Percentiles rank a stretch among this genome's conserved stretches.
phyloP scores from a whole-genome alignment of 2,888 invertebrate species.

The Drosophila mayaguana region DNA sequence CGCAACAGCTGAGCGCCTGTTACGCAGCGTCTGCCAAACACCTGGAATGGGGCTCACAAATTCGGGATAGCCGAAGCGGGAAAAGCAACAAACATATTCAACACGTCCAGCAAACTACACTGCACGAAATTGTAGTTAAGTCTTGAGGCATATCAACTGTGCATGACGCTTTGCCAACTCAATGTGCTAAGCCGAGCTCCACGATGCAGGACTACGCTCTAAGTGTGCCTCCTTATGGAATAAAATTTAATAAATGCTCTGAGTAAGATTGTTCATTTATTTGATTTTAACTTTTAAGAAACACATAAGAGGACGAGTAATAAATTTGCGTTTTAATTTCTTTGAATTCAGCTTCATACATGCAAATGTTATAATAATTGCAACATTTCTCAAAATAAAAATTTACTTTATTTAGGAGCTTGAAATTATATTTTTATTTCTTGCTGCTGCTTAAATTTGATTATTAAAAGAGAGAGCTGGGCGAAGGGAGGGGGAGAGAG shows the following conservation, averaged over 20 bases:
- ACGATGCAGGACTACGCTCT: not conserved
- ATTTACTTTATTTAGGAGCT: too few species aligned
- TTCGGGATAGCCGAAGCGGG: conserved; percentile 66
- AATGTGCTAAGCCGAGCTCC: not conserved
- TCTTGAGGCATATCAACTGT: not conserved
- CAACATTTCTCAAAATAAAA: too few species aligned
- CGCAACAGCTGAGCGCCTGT: conserved; percentile 75
- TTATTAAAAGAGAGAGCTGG: too few species aligned
- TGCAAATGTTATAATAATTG: too few species aligned
- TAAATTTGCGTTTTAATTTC: too few species aligned
- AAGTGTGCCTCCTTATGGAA: not conserved
- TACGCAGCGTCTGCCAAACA: conserved; percentile 74
- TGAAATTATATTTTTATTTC: too few species aligned
- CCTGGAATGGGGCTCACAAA: conserved; percentile 82
- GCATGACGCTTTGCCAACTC: not conserved
- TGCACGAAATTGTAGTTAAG: not conserved
- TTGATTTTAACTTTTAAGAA: too few species aligned
- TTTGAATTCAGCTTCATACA: too few species aligned
- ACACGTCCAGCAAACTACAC: not conserved
- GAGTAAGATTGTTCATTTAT: too few species aligned
- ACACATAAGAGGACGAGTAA: too few species aligned
- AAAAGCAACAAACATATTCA: not conserved
- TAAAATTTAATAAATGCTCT: not conserved
- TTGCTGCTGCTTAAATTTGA: too few species aligned
- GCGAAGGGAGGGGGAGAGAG: too few species aligned